Evolutionary conservation across 2,113 vertebrate species (phyloP), one percentile per base, ranked within the genome.

Genomic region (Myodes glareolus): DNA sequence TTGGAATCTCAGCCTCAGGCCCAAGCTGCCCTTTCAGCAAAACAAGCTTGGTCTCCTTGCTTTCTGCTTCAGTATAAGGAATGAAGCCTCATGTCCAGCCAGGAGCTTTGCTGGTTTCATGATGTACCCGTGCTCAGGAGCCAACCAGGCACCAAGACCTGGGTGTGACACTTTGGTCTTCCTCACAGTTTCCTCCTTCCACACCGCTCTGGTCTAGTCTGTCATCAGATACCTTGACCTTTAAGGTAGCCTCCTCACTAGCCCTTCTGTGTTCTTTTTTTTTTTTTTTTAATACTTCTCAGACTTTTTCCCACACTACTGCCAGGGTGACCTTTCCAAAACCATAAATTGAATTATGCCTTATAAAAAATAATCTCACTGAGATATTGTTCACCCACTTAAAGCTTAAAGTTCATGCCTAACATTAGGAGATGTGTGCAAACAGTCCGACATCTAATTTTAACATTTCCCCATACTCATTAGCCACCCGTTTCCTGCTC

Each of bases 371-470:
- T 19, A 78, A 7, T 75, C 70, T 96, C 70, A 72, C 17, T 87
- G 70, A 82, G 29, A 68, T 80, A 29, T 45, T 93, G 92, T 88
- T 94, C 52, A 75, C 90, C 27, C 72, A 96, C 63, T 94, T 89
- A 75, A 76, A 86, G 65, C 47, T 72, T 81, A 58, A 76, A 81
- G 75, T 81, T 86, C 77, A 92, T 81, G 58, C 45, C 70, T 93
- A 61, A 84, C 80, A 81, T n/a, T 63, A 85, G 29, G 13, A 4
- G 81, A 63, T 92, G 96, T 82, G 42, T 31, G n/a, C 58, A 92
- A 72, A 96, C n/a, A 86, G 91, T 31, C 8, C 5, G 11, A 63
- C 33, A 75, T 91, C 77, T 90, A 91, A 95, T 94, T 94, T 94
- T 97, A 91, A 88, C 76, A 39, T 21, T 58, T n/a, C 39, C n/a